These are phyloP conservation scores for Lophius piscatorius DNA, from an alignment of 2,113 vertebrate species.

Conservation along the genomic window DNA sequence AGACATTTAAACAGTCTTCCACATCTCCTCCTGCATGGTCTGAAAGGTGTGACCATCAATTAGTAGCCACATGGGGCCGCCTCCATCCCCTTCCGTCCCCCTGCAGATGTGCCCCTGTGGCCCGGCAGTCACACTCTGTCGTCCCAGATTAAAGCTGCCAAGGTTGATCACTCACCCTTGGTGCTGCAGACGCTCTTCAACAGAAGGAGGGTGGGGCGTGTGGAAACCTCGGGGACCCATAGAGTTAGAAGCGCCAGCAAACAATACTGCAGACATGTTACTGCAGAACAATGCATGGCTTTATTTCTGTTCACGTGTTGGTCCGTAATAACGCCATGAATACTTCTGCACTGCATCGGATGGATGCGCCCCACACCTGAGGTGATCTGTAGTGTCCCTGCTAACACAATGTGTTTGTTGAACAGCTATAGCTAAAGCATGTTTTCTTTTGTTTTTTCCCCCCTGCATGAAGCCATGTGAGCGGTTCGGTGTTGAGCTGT, in stretches of 20 bases:
- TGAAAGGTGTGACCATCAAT: slow-evolving; percentile 62
- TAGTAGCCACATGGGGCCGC: slow-evolving; percentile 25
- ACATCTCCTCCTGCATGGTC: slow-evolving; percentile 41
- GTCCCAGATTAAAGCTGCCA: slow-evolving; percentile 43
- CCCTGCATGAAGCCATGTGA: too few species aligned
- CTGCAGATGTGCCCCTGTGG: slow-evolving; percentile 7
- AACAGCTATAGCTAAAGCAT: too few species aligned
- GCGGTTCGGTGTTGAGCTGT: too few species aligned
- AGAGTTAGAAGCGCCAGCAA: slow-evolving; percentile 18
- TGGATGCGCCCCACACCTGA: too few species aligned
- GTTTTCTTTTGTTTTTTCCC: too few species aligned
- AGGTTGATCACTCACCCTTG: slow-evolving; percentile 51
- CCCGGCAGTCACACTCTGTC: slow-evolving; percentile 58
- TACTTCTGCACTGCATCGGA: too few species aligned
- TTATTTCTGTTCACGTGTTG: slow-evolving; percentile 34
- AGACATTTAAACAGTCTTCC: slow-evolving; percentile 23
- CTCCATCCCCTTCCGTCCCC: neutral
- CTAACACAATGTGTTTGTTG: too few species aligned
- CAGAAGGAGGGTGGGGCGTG: neutral
- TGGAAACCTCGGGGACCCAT: slow-evolving; percentile 12
- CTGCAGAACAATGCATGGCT: slow-evolving; percentile 15
- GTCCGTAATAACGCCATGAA: too few species aligned
- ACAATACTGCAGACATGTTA: slow-evolving; percentile 1
- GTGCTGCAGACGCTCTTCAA: slow-evolving; percentile 8
- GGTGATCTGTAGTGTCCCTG: too few species aligned